Conservation (phyloP, 2,797 vertebrate genomes). For the Premnoplex brunnescens region DNA sequence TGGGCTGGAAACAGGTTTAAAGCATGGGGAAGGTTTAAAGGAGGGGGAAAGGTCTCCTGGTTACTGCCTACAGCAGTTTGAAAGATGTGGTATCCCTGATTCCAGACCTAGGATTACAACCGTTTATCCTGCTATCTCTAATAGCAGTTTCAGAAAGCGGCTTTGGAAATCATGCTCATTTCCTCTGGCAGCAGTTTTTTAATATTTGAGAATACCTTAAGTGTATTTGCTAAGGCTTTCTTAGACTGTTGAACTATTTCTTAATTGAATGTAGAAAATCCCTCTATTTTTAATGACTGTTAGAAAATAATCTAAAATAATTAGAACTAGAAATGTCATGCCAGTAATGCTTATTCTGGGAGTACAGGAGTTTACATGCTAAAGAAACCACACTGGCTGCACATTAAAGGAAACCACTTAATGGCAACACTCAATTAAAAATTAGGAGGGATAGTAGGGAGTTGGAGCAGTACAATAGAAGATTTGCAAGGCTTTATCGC, state of each 20-base stretch:
- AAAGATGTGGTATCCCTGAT: constrained; percentile 45
- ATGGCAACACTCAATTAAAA: constrained; percentile 31
- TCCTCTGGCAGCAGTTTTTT: constrained; percentile 44
- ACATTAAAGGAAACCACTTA: constrained; percentile 13
- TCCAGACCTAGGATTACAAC: constrained; percentile 66
- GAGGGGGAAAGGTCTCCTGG: constrained; percentile 33
- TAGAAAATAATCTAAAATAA: constrained; percentile 34
- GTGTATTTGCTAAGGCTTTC: constrained; percentile 26
- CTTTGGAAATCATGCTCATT: constrained; percentile 30
- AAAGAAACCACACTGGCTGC: not conserved
- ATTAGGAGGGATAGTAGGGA: not conserved
- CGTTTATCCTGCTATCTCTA: constrained; percentile 60
- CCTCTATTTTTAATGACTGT: not conserved
- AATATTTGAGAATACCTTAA: constrained; percentile 43
- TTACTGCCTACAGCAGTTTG: constrained; percentile 42
- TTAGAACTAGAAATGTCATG: not conserved
- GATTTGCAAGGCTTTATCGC: constrained; percentile 21
- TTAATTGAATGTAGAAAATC: constrained; percentile 47
- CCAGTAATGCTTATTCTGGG: not conserved
- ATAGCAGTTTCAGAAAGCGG: constrained; percentile 39
- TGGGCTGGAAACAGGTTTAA: constrained; percentile 79
- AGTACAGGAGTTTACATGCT: not conserved
- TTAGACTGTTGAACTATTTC: constrained; percentile 5
- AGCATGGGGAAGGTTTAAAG: not conserved
- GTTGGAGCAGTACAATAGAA: constrained; percentile 12